Evolutionary conservation across 1,140 invertebrate genomes (phyloP).

Genomic region (Diorhabda carinulata): DNA sequence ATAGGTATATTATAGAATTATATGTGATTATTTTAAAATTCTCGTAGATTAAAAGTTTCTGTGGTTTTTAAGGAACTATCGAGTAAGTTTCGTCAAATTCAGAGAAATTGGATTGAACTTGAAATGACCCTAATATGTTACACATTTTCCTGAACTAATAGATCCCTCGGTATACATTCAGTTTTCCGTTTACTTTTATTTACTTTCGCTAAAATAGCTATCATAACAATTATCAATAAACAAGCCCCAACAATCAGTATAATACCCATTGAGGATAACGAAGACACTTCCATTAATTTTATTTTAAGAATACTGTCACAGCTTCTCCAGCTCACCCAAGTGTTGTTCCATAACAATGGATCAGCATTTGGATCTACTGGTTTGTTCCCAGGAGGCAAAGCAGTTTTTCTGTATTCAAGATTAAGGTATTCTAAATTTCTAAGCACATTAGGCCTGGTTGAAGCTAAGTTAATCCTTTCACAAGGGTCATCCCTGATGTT

Average conservation of each 20-base stretch:
- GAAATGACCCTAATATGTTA: too few species aligned
- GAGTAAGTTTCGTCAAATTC: too few species aligned
- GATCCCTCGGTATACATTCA: too few species aligned
- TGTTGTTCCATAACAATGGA: slow-evolving; percentile 54
- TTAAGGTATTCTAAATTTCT: slow-evolving; percentile 50
- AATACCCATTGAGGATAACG: not conserved
- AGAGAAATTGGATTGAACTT: too few species aligned
- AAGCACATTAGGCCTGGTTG: slow-evolving; percentile 48
- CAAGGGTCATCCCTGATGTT: slow-evolving; percentile 73
- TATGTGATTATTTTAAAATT: too few species aligned
- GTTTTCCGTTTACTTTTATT: not conserved
- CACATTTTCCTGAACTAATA: not conserved
- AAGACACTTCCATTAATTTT: slow-evolving; percentile 20
- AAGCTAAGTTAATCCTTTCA: slow-evolving; percentile 66
- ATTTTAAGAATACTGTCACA: slow-evolving; percentile 30
- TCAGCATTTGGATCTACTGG: slow-evolving; percentile 53
- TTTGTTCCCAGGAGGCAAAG: slow-evolving; percentile 53
- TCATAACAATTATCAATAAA: not conserved
- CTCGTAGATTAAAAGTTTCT: too few species aligned
- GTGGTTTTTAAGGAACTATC: too few species aligned
- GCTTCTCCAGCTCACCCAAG: slow-evolving; percentile 57
- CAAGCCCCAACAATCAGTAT: not conserved
- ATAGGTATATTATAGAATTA: too few species aligned
- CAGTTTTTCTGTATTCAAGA: slow-evolving; percentile 48
- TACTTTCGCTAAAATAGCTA: not conserved